Percentiles rank a stretch among this genome's conserved stretches.
Evolutionary conservation across 1,140 invertebrate species (phyloP).

Genomic region (Hormaphis cornu): DNA sequence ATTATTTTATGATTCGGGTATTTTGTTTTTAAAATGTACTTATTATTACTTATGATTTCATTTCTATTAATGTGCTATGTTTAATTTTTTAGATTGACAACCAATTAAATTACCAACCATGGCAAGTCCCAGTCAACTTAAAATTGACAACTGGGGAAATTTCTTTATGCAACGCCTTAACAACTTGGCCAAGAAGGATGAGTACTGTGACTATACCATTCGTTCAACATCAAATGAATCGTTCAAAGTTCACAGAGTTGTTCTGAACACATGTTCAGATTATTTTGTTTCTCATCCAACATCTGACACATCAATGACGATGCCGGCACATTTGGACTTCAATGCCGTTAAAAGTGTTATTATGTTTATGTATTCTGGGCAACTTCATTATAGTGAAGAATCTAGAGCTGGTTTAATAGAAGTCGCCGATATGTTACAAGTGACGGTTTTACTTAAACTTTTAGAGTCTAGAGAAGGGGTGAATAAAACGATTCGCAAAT

Average conservation of each 20-base stretch:
- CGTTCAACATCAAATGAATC: slow-evolving; percentile 11
- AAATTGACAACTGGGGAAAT: slow-evolving; percentile 27
- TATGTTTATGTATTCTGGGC: slow-evolving; percentile 26
- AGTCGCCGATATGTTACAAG: slow-evolving; percentile 25
- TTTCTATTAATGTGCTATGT: too few species aligned
- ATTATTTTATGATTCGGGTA: too few species aligned
- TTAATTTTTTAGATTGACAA: background rate
- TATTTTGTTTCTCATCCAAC: slow-evolving; percentile 21
- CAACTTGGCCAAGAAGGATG: slow-evolving; percentile 21
- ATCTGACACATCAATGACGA: slow-evolving; percentile 6
- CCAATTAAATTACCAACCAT: background rate
- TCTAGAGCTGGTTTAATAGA: background rate
- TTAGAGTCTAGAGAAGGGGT: background rate
- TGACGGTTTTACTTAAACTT: slow-evolving; percentile 8
- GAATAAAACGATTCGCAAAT: background rate
- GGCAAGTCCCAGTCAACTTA: slow-evolving; percentile 1
- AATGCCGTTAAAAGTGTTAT: slow-evolving; percentile 9
- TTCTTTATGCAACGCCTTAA: slow-evolving; percentile 24
- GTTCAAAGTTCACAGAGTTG: slow-evolving; percentile 17
- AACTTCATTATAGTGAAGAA: slow-evolving; percentile 12
- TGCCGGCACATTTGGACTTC: slow-evolving; percentile 15
- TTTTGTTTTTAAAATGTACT: too few species aligned
- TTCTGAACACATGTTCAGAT: slow-evolving; percentile 23
- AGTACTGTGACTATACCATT: slow-evolving; percentile 22
- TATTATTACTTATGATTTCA: too few species aligned